Conservation (phyloP, 2,888 invertebrate genomes). For the Leptura quadrifasciata region DNA sequence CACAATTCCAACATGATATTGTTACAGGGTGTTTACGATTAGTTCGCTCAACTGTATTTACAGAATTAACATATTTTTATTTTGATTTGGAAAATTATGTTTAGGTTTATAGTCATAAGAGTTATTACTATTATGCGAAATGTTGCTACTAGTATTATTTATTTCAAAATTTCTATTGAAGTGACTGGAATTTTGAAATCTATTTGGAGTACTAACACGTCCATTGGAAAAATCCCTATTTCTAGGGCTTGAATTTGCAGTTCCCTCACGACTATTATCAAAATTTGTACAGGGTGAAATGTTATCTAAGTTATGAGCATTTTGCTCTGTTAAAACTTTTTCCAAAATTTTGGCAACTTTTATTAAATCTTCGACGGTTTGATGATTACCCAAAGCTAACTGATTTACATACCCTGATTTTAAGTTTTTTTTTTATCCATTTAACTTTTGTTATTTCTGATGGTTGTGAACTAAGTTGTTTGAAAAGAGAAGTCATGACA, state of each 20-base stretch:
- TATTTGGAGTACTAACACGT: background rate
- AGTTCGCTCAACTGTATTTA: background rate
- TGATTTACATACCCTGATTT: conserved; percentile 7
- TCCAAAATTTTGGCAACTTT: conserved; percentile 13
- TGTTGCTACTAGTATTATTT: background rate
- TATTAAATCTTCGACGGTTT: conserved; percentile 15
- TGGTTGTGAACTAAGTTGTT: conserved; percentile 12
- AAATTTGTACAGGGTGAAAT: background rate
- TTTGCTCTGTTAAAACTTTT: conserved; percentile 16
- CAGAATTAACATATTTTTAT: background rate
- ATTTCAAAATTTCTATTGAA: background rate
- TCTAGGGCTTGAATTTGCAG: no score
- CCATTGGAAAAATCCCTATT: no score
- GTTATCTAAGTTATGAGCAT: background rate
- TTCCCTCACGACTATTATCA: no score
- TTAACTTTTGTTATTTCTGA: conserved; percentile 34
- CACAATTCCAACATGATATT: conserved; percentile 35
- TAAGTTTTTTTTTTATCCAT: conserved; percentile 30
- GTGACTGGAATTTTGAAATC: background rate
- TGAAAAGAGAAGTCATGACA: conserved; percentile 31
- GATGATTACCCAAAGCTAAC: conserved; percentile 25
- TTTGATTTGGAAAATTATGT: background rate
- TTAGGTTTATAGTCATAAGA: no score
- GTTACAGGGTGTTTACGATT: background rate
- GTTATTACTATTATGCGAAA: background rate